Evolutionary conservation across 1,140 invertebrate genomes (phyloP).

Genomic region (Hypothenemus hampei): DNA sequence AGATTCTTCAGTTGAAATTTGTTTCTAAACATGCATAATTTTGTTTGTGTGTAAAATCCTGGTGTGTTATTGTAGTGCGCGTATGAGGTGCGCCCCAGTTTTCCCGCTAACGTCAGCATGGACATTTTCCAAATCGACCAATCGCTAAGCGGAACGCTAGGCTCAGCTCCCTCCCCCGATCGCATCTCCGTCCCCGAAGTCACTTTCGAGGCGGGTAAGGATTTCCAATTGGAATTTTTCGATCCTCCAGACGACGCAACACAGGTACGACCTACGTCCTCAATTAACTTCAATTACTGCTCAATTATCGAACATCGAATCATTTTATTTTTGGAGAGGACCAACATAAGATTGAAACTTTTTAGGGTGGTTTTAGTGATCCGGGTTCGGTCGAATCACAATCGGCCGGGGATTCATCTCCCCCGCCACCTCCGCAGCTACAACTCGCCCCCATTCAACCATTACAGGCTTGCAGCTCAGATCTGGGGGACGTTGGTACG

Average conservation of each 20-base stretch:
- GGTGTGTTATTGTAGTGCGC: constrained; percentile 6
- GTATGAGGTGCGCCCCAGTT: neutral
- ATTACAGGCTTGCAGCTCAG: constrained; percentile 24
- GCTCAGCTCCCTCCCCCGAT: constrained; percentile 53
- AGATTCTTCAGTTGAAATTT: too few species aligned
- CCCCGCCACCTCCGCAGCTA: constrained; percentile 36
- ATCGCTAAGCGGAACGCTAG: constrained; percentile 54
- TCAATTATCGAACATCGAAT: too few species aligned
- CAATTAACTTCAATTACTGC: neutral
- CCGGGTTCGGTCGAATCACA: constrained; percentile 58
- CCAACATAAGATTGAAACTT: neutral
- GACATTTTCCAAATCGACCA: constrained; percentile 62
- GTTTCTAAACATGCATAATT: too few species aligned
- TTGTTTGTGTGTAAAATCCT: too few species aligned
- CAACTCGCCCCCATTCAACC: constrained; percentile 42
- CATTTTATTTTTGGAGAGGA: neutral
- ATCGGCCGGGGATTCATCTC: constrained; percentile 52
- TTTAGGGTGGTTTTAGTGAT: constrained; percentile 61
- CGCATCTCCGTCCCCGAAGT: constrained; percentile 62
- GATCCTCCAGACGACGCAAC: constrained; percentile 60
- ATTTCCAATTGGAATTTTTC: constrained; percentile 75
- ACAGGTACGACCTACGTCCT: too few species aligned
- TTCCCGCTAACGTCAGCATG: constrained; percentile 42
- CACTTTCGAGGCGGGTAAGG: constrained; percentile 61
- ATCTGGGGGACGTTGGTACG: constrained; percentile 25